Conservation (phyloP, 1,140 invertebrate genomes). For the Bombus pyrosoma region DNA sequence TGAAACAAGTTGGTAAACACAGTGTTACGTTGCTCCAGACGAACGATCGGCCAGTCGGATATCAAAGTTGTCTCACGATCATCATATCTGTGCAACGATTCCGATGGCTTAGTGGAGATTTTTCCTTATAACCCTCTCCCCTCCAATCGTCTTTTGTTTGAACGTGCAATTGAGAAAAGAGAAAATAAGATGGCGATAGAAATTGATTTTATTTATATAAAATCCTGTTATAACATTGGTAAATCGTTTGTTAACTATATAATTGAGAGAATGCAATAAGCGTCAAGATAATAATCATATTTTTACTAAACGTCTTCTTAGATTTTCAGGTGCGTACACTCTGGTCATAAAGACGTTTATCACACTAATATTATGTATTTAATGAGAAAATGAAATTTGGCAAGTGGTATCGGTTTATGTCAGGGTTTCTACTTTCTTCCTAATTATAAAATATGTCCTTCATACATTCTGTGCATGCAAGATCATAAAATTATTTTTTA, state of each 20-base stretch:
- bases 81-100: background rate
- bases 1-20: background rate
- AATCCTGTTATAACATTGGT: background rate
- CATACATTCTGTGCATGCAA: background rate
- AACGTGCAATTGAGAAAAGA: background rate
- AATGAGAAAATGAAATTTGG: background rate
- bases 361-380: background rate
- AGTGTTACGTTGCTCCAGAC: background rate
- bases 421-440: too few relatives aligned
- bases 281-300: too few relatives aligned
- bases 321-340: background rate
- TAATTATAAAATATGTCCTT: background rate
- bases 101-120: too few relatives aligned
- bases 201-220: background rate
- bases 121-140: background rate
- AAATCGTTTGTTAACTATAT: background rate
- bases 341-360: background rate
- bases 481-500: background rate
- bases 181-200: background rate
- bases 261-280: background rate
- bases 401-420: background rate
- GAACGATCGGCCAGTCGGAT: too few relatives aligned
- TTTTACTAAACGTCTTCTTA: background rate
- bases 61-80: background rate
- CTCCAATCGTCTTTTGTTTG: background rate